Conservation (phyloP, 2,888 invertebrate genomes). For the Orgyia antiqua region DNA sequence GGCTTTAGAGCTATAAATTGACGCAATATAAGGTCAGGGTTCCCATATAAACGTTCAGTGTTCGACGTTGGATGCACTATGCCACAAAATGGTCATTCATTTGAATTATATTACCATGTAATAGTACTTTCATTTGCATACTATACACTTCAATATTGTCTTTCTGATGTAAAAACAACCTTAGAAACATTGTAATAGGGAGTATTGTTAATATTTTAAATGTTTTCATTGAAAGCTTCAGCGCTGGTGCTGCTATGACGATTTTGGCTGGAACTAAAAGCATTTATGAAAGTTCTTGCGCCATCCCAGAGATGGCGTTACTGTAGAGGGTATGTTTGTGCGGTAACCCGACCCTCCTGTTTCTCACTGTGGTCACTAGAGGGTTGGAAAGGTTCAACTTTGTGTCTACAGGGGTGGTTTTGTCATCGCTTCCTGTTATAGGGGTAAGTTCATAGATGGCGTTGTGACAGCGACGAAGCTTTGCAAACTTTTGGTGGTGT, state of each 20-base stretch:
- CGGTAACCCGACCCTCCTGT: conserved; percentile 26
- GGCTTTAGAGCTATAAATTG: conserved; percentile 71
- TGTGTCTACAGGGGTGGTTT: conserved; percentile 23
- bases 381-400: conserved; percentile 30
- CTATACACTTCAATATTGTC: conserved; percentile 42
- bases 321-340: conserved; percentile 17
- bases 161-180: conserved; percentile 41
- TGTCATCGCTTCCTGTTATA: conserved; percentile 17
- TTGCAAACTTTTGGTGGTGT: too few relatives aligned
- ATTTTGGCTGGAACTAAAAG: conserved; percentile 51
- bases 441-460: conserved; percentile 36
- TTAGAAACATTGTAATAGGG: conserved; percentile 29
- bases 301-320: conserved; percentile 67
- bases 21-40: conserved; percentile 76
- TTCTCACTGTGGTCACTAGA: conserved; percentile 23
- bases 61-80: conserved; percentile 67
- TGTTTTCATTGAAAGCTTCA: conserved; percentile 66
- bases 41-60: conserved; percentile 69
- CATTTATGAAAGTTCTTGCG: conserved; percentile 52
- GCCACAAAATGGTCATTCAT: conserved; percentile 78
- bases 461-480: conserved; percentile 18
- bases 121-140: conserved; percentile 77
- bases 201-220: conserved; percentile 26
- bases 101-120: conserved; percentile 79
- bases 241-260: conserved; percentile 44